phyloP scores from a whole-genome alignment of 1,140 invertebrate genomes.

The Thaumatotibia leucotreta region DNA sequence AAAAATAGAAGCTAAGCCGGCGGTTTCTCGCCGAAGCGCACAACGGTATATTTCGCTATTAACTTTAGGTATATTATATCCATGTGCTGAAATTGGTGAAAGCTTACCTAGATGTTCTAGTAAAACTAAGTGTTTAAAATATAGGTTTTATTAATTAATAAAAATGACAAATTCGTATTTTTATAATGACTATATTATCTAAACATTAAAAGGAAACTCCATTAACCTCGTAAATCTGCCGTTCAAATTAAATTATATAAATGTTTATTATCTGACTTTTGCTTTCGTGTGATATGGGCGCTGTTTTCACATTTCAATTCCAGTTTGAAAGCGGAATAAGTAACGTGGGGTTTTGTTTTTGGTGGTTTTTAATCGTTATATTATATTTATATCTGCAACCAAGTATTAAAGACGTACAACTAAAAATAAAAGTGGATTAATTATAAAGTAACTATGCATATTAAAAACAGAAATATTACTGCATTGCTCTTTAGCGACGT shows the following conservation, averaged over 20 bases:
- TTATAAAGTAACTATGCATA: too few relatives aligned
- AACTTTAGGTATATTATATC: too few relatives aligned
- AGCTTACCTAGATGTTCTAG: constrained; percentile 97
- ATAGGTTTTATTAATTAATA: too few relatives aligned
- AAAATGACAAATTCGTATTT: neutral
- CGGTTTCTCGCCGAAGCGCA: constrained; percentile 45
- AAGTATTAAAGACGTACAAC: too few relatives aligned
- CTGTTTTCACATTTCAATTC: neutral
- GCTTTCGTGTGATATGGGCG: neutral
- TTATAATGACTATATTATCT: neutral
- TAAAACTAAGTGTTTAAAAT: constrained; percentile 88
- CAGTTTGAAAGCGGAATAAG: neutral
- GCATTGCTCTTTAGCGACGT: neutral
- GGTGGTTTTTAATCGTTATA: neutral
- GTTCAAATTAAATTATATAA: too few relatives aligned
- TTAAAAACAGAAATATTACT: neutral
- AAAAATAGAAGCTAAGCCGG: constrained; percentile 72
- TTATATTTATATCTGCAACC: neutral
- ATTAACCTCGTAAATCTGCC: too few relatives aligned
- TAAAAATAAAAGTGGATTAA: too few relatives aligned
- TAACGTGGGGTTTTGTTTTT: neutral
- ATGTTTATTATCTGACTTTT: neutral
- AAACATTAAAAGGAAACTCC: neutral
- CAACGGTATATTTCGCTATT: neutral
- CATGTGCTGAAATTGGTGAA: constrained; percentile 87